Evolutionary conservation across 2,888 invertebrate species (phyloP).

Genomic region (Trypoxylon attenuatum): DNA sequence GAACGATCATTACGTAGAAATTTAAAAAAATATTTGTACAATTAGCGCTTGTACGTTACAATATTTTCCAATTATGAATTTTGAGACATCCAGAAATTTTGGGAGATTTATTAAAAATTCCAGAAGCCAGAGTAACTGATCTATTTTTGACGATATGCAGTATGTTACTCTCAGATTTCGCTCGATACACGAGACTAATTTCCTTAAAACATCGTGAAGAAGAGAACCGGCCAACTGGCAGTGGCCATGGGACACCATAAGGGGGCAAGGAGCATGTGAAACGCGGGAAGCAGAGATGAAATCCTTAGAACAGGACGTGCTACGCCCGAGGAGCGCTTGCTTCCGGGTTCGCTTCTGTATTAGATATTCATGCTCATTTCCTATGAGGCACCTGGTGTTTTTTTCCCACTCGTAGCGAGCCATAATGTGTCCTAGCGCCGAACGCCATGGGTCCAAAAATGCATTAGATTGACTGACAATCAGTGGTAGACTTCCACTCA

Average conservation of each 20-base stretch:
- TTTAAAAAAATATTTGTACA: too few species aligned
- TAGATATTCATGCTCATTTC: conserved; percentile 61
- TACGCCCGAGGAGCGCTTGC: conserved; percentile 62
- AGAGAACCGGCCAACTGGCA: conserved; percentile 53
- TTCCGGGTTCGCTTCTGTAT: conserved; percentile 70
- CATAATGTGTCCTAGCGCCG: too few species aligned
- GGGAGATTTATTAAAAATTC: too few species aligned
- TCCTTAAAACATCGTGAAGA: conserved; percentile 61
- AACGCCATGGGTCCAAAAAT: too few species aligned
- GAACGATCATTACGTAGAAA: too few species aligned
- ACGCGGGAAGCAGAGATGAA: conserved; percentile 51
- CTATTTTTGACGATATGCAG: too few species aligned
- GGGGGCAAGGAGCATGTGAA: conserved; percentile 43
- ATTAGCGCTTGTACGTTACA: too few species aligned
- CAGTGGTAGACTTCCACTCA: too few species aligned
- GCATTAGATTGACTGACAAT: too few species aligned
- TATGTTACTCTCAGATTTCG: conserved; percentile 43
- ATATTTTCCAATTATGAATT: too few species aligned
- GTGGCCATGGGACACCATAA: conserved; percentile 38
- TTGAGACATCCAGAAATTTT: too few species aligned
- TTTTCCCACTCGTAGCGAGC: conserved; percentile 33
- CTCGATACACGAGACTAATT: conserved; percentile 51
- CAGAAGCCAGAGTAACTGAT: too few species aligned
- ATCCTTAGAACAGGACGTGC: conserved; percentile 71
- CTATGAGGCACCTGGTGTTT: conserved; percentile 64